phyloP scores from a whole-genome alignment of 2,888 invertebrate genomes.

The Ischnus inquisitorius region DNA sequence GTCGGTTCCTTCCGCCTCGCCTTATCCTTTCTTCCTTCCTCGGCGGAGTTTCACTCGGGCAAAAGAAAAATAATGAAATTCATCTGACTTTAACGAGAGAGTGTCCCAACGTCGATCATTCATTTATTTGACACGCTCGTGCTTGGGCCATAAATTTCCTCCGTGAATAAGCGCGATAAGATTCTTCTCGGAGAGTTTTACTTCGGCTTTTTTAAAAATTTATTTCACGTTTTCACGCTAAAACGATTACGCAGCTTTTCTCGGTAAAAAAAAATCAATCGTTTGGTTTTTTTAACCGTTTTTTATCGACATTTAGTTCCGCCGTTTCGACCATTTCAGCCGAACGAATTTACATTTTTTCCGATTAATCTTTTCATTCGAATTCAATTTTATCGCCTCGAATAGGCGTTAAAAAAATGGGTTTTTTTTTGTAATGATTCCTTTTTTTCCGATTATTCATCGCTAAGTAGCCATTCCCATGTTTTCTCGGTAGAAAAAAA shows the following conservation, averaged over 20 bases:
- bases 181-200: constrained; percentile 3
- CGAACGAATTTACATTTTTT: too few species aligned
- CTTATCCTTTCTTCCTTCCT: constrained; percentile 29
- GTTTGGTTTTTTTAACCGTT: not conserved
- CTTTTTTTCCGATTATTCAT: too few species aligned
- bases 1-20: constrained; percentile 38
- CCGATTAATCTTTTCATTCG: too few species aligned
- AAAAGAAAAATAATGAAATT: constrained; percentile 31
- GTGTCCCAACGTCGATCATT: constrained; percentile 27
- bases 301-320: not conserved
- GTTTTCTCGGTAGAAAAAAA: too few species aligned
- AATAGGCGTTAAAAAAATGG: too few species aligned
- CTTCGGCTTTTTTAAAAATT: not conserved
- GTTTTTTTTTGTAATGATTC: too few species aligned
- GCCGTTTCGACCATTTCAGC: too few species aligned
- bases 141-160: constrained; percentile 42
- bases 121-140: constrained; percentile 53
- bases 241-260: not conserved
- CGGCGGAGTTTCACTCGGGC: not conserved
- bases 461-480: too few species aligned
- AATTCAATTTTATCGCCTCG: too few species aligned
- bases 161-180: constrained; percentile 27
- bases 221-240: not conserved
- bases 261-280: not conserved
- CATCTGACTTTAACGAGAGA: constrained; percentile 45